phyloP scores from a whole-genome alignment of 1,140 invertebrate genomes.

The Drosophila punjabiensis region DNA sequence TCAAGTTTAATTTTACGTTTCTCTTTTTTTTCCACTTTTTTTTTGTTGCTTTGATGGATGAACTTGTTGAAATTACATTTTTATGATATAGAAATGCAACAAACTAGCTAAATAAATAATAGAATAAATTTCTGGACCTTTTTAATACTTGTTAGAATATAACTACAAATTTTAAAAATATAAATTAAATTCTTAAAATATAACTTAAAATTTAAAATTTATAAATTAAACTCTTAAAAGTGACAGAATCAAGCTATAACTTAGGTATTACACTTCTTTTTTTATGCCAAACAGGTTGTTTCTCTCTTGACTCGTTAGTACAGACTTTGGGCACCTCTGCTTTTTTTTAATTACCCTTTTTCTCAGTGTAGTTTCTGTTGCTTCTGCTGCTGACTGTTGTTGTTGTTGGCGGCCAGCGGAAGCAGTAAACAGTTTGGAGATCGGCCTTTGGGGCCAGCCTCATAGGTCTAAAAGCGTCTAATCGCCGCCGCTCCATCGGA shows the following conservation, averaged over 20 bases:
- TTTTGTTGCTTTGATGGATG: too few relatives aligned
- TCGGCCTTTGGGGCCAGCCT: conserved; percentile 43
- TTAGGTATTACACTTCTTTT: not conserved
- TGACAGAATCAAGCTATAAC: not conserved
- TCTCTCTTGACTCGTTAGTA: not conserved
- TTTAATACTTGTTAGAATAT: too few relatives aligned
- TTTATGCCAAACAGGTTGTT: not conserved
- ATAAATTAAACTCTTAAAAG: too few relatives aligned
- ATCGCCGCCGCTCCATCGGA: conserved; percentile 53
- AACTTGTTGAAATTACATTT: too few relatives aligned
- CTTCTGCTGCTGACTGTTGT: not conserved
- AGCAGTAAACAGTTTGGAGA: conserved; percentile 65
- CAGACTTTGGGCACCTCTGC: not conserved
- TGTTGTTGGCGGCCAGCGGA: conserved; percentile 54
- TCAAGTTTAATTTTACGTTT: too few relatives aligned
- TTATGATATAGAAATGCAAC: too few relatives aligned
- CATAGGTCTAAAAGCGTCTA: conserved; percentile 30
- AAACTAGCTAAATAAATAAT: too few relatives aligned
- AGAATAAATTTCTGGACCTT: too few relatives aligned
- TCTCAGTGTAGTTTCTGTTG: conserved; percentile 2
- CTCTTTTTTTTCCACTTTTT: too few relatives aligned
- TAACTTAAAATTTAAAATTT: too few relatives aligned
- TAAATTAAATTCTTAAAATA: too few relatives aligned
- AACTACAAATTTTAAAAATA: too few relatives aligned
- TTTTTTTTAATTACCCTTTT: not conserved